These are phyloP conservation scores for Pomatostomus ruficeps DNA, from an alignment of 2,113 vertebrate genomes.

Conservation along the genomic window DNA sequence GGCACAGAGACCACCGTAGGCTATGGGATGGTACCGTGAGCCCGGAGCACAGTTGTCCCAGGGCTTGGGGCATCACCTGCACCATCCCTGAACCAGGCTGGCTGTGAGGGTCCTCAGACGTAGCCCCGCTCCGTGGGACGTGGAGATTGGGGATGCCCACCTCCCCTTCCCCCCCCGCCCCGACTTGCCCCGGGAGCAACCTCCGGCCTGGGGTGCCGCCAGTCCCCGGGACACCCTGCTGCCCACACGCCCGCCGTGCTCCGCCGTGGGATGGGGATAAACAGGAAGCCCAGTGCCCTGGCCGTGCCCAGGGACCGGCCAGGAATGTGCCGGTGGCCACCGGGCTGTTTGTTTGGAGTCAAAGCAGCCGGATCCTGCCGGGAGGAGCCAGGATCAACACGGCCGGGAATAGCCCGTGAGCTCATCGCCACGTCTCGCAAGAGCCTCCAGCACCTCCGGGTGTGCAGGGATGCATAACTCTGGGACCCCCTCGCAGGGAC, in stretches of 20 bases:
- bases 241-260: not conserved
- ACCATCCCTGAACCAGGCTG: not conserved
- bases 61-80: not conserved
- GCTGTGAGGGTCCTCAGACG: not conserved
- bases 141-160: not conserved
- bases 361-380: slow-evolving; percentile 50
- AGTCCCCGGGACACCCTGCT: not conserved
- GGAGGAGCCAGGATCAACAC: slow-evolving; percentile 53
- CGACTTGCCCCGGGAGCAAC: not conserved
- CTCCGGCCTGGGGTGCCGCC: not conserved
- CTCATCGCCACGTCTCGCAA: slow-evolving; percentile 2
- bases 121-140: accelerated
- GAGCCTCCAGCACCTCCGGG: not conserved
- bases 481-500: accelerated
- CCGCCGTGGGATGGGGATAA: not conserved
- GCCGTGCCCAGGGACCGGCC: not conserved
- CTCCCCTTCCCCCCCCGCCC: no score
- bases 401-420: slow-evolving; percentile 52
- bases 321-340: slow-evolving; percentile 63
- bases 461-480: not conserved
- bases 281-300: slow-evolving; percentile 54
- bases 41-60: not conserved
- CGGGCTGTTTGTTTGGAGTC: slow-evolving; percentile 53
- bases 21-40: not conserved
- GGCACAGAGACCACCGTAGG: not conserved